Conservation (phyloP, 2,797 vertebrate species). For the Rhodeus uyekii region DNA sequence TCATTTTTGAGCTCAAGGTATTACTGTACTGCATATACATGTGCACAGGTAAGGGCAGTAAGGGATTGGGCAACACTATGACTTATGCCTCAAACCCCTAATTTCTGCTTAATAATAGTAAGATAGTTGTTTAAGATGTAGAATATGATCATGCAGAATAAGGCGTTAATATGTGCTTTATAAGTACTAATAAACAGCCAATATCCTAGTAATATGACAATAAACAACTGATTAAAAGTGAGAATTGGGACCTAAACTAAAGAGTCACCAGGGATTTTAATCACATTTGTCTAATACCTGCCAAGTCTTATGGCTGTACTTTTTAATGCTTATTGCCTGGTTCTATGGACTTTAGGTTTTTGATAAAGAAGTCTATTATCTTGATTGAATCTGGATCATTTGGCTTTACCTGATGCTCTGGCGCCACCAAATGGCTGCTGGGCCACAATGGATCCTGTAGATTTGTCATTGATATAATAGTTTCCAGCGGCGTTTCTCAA, state of each 20-base stretch:
- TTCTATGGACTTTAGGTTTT: background rate
- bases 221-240: no score
- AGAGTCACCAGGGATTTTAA: no score
- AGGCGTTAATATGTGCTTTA: no score
- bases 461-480: slow-evolving; percentile 95
- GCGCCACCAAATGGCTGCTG: slow-evolving; percentile 95
- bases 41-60: background rate
- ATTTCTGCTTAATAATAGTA: no score
- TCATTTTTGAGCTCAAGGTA: no score
- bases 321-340: background rate
- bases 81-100: no score
- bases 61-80: no score
- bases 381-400: background rate
- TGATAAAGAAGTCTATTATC: background rate
- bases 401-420: slow-evolving; percentile 85
- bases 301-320: background rate
- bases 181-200: no score
- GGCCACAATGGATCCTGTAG: slow-evolving; percentile 87
- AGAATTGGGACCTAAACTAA: no score
- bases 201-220: no score
- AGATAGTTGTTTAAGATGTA: no score
- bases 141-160: no score
- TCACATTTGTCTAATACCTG: background rate
- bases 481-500: slow-evolving; percentile 90
- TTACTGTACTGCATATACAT: background rate